Evolutionary conservation across 2,888 invertebrate species (phyloP).

Genomic region (Eupithecia pulchellata): DNA sequence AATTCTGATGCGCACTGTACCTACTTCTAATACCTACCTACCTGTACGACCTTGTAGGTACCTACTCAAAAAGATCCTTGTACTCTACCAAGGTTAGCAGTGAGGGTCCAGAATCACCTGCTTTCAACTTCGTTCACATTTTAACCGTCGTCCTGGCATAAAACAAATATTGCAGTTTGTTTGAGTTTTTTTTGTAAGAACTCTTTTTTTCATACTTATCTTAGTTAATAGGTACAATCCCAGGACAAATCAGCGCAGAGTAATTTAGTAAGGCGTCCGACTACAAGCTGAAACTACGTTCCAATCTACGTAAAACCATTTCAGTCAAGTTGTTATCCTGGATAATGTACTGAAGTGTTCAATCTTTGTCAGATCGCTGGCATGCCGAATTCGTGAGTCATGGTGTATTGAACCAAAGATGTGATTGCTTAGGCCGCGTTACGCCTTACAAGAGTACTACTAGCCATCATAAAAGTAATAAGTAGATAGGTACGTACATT

Average conservation of each 20-base stretch:
- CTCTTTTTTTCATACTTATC: neutral
- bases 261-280: neutral
- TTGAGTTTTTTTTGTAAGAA: too few species aligned
- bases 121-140: neutral
- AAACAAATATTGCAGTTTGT: too few species aligned
- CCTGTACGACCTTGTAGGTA: neutral
- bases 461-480: neutral
- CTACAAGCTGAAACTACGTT: slow-evolving; percentile 8
- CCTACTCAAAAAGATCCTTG: too few species aligned
- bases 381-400: slow-evolving; percentile 30
- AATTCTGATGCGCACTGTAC: too few species aligned
- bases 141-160: too few species aligned
- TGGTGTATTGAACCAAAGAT: slow-evolving; percentile 36
- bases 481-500: neutral
- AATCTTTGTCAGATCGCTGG: slow-evolving; percentile 20
- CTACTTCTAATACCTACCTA: too few species aligned
- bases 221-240: too few species aligned
- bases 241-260: neutral
- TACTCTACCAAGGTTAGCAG: too few species aligned
- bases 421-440: slow-evolving; percentile 24
- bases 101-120: neutral
- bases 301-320: slow-evolving; percentile 9
- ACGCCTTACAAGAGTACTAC: neutral
- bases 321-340: slow-evolving; percentile 12
- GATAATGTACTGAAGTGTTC: slow-evolving; percentile 21